Evolutionary conservation across 2,888 invertebrate genomes (phyloP), one percentile per base, ranked within the genome.

Genomic region (Cyclophora albipunctata): DNA sequence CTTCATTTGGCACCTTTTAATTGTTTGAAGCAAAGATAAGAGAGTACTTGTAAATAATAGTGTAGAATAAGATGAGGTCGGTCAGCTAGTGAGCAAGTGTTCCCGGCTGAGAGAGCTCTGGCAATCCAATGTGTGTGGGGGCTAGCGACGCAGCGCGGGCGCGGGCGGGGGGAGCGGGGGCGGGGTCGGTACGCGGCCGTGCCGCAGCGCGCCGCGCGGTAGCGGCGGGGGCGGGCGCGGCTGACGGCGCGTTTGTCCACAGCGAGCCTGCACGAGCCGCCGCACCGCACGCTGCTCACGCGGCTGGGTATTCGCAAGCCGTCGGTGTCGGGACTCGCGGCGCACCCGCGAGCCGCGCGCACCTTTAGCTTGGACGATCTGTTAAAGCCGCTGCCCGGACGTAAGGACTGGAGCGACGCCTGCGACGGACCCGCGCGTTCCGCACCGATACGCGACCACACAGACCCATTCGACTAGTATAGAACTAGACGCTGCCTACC

Each of bases 311-410:
- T 95, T 90, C 93, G 95, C 91, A 95, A 95, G 92, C 94, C 94
- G 88, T 95, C 94, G 84, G 92, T 94, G 89, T 91, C 94, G 88
- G 94, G 94, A 90, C 92, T 94, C 88, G 92, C 93, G 91, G 90
- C 92, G 87, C 83, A 75, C 89, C 91, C 91, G 83, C 90, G 91
- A 71, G 91, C 93, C 84, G 92, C 93, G 83, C 91, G 94, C 90
- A 94, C 95, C 83, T 94, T 94, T 92, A 94, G 94, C 91, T 92
- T 94, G 91, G 95, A 95, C 91, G 94, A 95, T 93, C 92, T 95
- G 89, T 93, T 95, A 91, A 93, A 93, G 91, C 93, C 93, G 88
- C 92, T 92, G 90, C 92, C 92, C 84, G 92, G 93, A 93, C 93
- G 93, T 93, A 94, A 93, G 93, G 91, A 85, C 78, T 75, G 85